Base-by-base conservation (phyloP, 2,797 vertebrate species). In the Sylvia borin region DNA sequence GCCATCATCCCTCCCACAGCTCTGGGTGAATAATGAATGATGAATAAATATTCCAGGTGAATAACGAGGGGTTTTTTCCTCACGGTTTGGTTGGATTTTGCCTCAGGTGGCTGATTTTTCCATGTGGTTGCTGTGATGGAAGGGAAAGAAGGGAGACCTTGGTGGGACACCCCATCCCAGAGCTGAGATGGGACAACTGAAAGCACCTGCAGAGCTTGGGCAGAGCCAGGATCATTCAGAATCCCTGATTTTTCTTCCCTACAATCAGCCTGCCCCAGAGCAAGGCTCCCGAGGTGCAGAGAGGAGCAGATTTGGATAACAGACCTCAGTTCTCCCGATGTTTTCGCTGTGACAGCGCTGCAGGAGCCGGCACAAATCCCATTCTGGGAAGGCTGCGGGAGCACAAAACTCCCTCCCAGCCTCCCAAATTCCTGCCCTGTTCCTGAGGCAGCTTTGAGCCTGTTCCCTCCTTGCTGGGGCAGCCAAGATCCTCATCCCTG, bases 171-270 rank as follows among this genome's bases (percentile, higher is more conserved):
- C 6, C 31, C 7, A 8, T 42, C 32, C 61, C 47, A 50, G 16
- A 0, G 0, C 4, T 10, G 48, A 26, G 40, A 1, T 53, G 73
- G 34, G 9, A 51, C 36, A 43, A 1, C 19, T 1, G 3, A 2
- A 7, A 62, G n/a, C 67, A 8, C 36, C 53, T 4, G 11, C 24
- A 67, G 57, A 53, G 27, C 34, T 81, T 27, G 57, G 64, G 19
- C 73, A 79, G 31, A 40, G 24, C 20, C 60, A 34, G 32, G 12
- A 57, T 73, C 34, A 50, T 32, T 82, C 31, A 21, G 48, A 34
- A 51, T 66, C 34, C 24, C 32, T 0, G 3, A 22, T 65, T 89
- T 89, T 87, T 51, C 62, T 38, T 47, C 72, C 6, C 21, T 34
- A 3, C 10, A 7, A 1, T 21, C 57, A 57, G 13, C 11, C 2